Base-by-base conservation (phyloP, 2,113 vertebrate genomes). In the Vireo altiloquus region DNA sequence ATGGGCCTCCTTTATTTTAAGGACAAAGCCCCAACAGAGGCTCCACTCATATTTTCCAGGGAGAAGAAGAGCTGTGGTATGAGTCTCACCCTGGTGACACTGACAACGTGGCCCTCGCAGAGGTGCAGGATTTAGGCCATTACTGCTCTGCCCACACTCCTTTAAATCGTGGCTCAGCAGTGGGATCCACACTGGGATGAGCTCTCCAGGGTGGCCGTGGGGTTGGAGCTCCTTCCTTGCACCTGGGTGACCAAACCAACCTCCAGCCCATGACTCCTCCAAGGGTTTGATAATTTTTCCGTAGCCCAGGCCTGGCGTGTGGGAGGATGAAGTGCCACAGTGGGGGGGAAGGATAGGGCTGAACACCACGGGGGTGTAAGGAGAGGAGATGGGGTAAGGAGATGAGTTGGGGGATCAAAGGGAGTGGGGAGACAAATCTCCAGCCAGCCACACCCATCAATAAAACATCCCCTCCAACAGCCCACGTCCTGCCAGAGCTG, bases 351-450 rank as follows among this genome's bases (percentile, higher is more conserved):
- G 35, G 85, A 88, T 44, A 64, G 71, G 83, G 85, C 87, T 94
- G 79, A 91, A 75, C 89, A 78, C 71, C 68, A 77, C 0, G 15
- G 90, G 40, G 35, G 39, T 21, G 74, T 65, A 44, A 78, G 71
- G 59, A 69, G 79, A 57, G 39, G 76, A 66, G 78, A 88, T 59
- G 90, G 75, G 63, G 68, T 47, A 61, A 87, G 65, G 61, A 85
- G 82, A 92, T 12, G 33, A 74, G 35, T 7, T 0, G 9, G 66
- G 90, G 44, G 64, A 95, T 96, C 93, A 95, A 96, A 94, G 82
- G 50, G 33, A 87, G 30, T 13, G 66, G 39, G 76, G 54, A 88
- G 82, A 80, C 22, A 4, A 70, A 90, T 30, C 66, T 85, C 49
- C 63, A 86, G 20, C 14, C 87, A 68, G 71, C 66, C 70, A 46